phyloP scores from a whole-genome alignment of 1,140 invertebrate genomes.

The Trachymyrmex septentrionalis region DNA sequence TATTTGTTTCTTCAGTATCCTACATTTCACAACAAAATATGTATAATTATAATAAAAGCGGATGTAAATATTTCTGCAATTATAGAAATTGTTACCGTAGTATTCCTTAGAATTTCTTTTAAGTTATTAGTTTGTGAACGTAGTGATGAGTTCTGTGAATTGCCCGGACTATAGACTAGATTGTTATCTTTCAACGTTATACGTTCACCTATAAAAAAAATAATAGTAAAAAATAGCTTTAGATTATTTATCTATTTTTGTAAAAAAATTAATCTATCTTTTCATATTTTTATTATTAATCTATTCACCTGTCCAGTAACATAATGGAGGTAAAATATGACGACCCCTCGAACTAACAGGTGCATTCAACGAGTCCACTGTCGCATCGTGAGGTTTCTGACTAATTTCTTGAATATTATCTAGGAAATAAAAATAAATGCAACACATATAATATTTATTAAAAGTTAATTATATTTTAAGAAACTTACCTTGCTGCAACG shows the following conservation, averaged over 20 bases:
- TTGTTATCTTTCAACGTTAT: conserved; percentile 68
- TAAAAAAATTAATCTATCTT: conserved; percentile 1
- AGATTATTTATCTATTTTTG: background rate
- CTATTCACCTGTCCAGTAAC: conserved; percentile 74
- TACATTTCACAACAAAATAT: background rate
- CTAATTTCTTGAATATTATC: background rate
- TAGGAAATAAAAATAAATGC: background rate
- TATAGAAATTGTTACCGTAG: conserved; percentile 2
- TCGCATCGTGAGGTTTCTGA: background rate
- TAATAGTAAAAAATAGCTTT: background rate
- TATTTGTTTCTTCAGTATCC: background rate
- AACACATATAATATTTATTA: background rate
- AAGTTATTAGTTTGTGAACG: background rate
- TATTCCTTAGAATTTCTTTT: background rate
- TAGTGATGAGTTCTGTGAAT: conserved; percentile 3
- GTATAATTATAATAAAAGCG: background rate
- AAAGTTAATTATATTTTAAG: background rate
- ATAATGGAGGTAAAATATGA: conserved; percentile 71
- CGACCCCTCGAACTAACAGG: conserved; percentile 73
- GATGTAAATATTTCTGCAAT: background rate
- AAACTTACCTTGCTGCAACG: conserved; percentile 20
- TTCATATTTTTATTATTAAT: conserved; percentile 24
- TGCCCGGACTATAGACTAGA: conserved; percentile 70
- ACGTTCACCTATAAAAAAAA: conserved; percentile 73
- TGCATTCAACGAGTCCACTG: conserved; percentile 39